These are phyloP conservation scores for Lophochroa leadbeateri DNA, from an alignment of 2,113 vertebrate genomes.

Conservation along the genomic window DNA sequence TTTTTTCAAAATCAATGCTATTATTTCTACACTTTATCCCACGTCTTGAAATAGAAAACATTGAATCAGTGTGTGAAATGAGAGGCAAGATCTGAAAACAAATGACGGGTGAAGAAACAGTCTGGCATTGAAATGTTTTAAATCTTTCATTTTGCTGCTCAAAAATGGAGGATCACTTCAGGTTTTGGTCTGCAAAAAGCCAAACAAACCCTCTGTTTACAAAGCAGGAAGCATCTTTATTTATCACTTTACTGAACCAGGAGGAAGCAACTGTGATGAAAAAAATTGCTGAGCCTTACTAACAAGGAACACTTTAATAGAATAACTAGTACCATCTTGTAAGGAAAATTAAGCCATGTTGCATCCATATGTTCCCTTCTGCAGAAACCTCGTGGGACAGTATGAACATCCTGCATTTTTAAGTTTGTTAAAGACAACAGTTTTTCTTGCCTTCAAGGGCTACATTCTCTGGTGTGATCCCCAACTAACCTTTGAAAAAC, in stretches of 20 bases:
- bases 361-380: constrained; percentile 74
- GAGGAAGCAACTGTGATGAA: constrained; percentile 76
- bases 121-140: constrained; percentile 64
- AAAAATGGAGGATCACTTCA: constrained; percentile 61
- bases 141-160: constrained; percentile 71
- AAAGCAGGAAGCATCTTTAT: constrained; percentile 68
- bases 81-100: constrained; percentile 59
- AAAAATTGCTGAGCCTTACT: constrained; percentile 74
- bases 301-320: constrained; percentile 66
- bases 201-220: constrained; percentile 69
- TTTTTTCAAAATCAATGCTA: constrained; percentile 59
- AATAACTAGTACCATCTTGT: constrained; percentile 73
- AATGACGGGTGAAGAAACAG: constrained; percentile 47
- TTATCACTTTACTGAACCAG: constrained; percentile 71
- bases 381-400: constrained; percentile 74
- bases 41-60: constrained; percentile 61
- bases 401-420: constrained; percentile 70
- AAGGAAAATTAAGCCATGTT: constrained; percentile 85
- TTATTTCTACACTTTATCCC: constrained; percentile 66
- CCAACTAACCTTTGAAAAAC: constrained; percentile 74
- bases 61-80: constrained; percentile 36
- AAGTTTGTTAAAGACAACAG: constrained; percentile 63
- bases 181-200: constrained; percentile 65
- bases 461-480: constrained; percentile 74
- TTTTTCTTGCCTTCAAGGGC: constrained; percentile 79